These are phyloP conservation scores for Synchiropus splendidus DNA, from an alignment of 2,113 vertebrate species.

Conservation along the genomic window DNA sequence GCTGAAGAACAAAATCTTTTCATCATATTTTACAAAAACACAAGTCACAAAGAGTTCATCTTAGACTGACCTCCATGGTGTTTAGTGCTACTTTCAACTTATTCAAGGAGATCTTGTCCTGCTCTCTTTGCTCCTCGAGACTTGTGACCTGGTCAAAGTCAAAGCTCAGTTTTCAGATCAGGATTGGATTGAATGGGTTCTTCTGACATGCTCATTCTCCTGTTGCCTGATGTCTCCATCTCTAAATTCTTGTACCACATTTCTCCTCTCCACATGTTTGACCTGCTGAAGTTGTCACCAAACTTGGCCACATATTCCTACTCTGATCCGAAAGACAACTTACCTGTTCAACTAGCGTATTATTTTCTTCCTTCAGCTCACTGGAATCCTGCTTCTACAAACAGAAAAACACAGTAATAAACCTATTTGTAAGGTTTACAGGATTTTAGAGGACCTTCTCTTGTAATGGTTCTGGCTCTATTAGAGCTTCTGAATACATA, in stretches of 20 bases:
- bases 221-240: neutral
- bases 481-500: neutral
- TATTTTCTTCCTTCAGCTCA: constrained; percentile 20
- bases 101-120: constrained; percentile 14
- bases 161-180: too few relatives aligned
- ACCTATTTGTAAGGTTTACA: too few relatives aligned
- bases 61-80: constrained; percentile 22
- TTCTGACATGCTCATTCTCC: too few relatives aligned
- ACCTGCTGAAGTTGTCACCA: too few relatives aligned
- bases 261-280: too few relatives aligned
- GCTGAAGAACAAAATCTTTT: constrained; percentile 14
- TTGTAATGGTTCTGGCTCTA: too few relatives aligned
- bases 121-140: constrained; percentile 15
- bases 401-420: constrained; percentile 6
- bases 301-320: too few relatives aligned
- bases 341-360: constrained; percentile 34
- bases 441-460: too few relatives aligned
- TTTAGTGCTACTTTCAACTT: constrained; percentile 12
- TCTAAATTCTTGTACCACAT: neutral
- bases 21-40: neutral
- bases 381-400: constrained; percentile 33
- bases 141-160: constrained; percentile 21
- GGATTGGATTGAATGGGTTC: too few relatives aligned
- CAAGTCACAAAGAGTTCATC: neutral
- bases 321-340: constrained; percentile 3